Evolutionary conservation across 30 jellyfish, hydroid and myxozoan species (phyloP).

Genomic region (Aurelia aurita complex sp. Pacific): DNA sequence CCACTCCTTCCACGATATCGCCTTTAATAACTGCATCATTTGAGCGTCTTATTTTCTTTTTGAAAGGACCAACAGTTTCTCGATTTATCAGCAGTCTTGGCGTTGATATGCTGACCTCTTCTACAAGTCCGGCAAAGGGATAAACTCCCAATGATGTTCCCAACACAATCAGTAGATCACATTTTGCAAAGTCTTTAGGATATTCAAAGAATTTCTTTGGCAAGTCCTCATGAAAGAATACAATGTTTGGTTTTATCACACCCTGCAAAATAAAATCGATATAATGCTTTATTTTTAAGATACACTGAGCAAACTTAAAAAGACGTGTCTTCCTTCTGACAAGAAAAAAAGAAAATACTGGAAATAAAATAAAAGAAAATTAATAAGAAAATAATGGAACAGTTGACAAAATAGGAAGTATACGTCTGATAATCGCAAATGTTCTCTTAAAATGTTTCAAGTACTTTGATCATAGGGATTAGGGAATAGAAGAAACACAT

Average conservation of each 20-base stretch:
- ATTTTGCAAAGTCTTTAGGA: constrained; percentile 58
- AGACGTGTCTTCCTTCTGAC: neutral
- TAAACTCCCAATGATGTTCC: constrained; percentile 91
- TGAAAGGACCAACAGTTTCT: constrained; percentile 75
- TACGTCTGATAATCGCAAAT: no score
- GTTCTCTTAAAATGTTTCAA: no score
- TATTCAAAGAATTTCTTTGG: constrained; percentile 54
- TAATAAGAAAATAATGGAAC: no score
- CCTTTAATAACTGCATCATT: constrained; percentile 67
- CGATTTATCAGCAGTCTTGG: constrained; percentile 76
- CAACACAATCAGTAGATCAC: constrained; percentile 72
- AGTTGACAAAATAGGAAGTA: no score
- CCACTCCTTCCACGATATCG: constrained; percentile 57
- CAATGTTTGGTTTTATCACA: constrained; percentile 77
- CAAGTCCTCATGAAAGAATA: constrained; percentile 85
- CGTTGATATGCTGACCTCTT: constrained; percentile 45
- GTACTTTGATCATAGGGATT: no score
- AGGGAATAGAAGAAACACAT: no score
- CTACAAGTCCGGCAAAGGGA: constrained; percentile 80
- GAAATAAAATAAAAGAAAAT: no score
- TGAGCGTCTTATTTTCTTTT: constrained; percentile 21
- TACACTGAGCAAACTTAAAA: neutral
- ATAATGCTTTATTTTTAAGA: neutral
- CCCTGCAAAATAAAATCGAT: constrained; percentile 42
- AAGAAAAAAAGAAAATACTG: no score